A percentile compares a stretch with the other conserved stretches of the same genome.
These are phyloP conservation scores for Macrocentrus cingulum DNA, from an alignment of 1,140 invertebrate species.

Conservation along the genomic window DNA sequence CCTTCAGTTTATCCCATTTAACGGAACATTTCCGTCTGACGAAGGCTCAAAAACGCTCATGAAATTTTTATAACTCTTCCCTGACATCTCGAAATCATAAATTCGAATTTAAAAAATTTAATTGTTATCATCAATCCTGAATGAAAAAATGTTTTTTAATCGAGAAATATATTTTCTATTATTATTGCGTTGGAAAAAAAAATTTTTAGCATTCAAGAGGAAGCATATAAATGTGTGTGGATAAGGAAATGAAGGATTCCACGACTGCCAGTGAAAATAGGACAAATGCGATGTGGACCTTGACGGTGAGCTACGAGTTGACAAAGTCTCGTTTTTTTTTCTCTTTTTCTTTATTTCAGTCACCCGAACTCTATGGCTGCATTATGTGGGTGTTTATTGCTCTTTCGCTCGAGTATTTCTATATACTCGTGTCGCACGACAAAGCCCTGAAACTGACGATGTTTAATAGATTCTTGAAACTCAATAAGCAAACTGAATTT, in stretches of 20 bases:
- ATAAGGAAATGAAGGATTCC: constrained; percentile 24
- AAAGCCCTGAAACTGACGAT: constrained; percentile 36
- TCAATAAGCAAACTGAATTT: constrained; percentile 44
- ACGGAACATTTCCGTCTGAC: too few relatives aligned
- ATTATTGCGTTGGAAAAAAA: too few relatives aligned
- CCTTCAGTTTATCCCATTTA: too few relatives aligned
- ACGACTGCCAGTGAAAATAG: constrained; percentile 33
- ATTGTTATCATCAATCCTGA: too few relatives aligned
- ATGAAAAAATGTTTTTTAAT: too few relatives aligned
- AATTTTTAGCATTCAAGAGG: too few relatives aligned
- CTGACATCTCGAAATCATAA: too few relatives aligned
- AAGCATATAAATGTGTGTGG: not conserved
- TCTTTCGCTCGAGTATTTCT: constrained; percentile 18
- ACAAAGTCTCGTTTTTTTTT: constrained; percentile 43
- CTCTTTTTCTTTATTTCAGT: constrained; percentile 1
- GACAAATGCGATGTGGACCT: constrained; percentile 48
- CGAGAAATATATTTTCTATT: too few relatives aligned
- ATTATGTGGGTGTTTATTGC: too few relatives aligned
- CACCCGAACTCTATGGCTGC: not conserved
- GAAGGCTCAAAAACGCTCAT: too few relatives aligned
- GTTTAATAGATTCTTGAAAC: constrained; percentile 48
- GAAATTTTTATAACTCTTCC: too few relatives aligned
- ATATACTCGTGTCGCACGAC: constrained; percentile 25
- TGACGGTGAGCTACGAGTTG: constrained; percentile 46
- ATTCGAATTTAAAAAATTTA: too few relatives aligned